Evolutionary conservation across 2,113 vertebrate species (phyloP).

Genomic region (Atherinomorus stipes): DNA sequence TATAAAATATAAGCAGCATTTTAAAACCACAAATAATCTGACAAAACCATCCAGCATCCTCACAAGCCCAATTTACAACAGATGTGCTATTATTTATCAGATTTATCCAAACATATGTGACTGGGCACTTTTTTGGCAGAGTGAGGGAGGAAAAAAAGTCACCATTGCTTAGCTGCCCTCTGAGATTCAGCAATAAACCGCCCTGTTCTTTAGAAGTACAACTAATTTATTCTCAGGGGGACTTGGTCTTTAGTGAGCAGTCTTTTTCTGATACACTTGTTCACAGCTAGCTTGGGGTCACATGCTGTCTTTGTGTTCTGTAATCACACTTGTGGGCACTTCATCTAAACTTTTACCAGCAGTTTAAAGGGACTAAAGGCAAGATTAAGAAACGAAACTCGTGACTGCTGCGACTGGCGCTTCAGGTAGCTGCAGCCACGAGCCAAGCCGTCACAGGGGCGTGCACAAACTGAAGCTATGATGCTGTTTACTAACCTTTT

Average conservation of each 20-base stretch:
- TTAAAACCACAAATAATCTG: neutral
- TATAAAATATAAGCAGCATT: neutral
- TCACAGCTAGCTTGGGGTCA: neutral
- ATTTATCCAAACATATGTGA: neutral
- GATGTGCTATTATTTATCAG: neutral
- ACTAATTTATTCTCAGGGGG: neutral
- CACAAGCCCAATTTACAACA: neutral
- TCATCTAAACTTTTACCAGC: neutral
- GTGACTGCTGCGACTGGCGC: too few species aligned
- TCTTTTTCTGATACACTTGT: neutral
- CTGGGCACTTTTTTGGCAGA: neutral
- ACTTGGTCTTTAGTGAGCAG: neutral
- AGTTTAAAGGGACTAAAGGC: too few species aligned
- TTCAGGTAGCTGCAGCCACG: too few species aligned
- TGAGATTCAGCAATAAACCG: too few species aligned
- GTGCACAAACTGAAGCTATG: too few species aligned
- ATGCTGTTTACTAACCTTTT: too few species aligned
- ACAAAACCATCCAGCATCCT: neutral
- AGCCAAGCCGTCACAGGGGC: too few species aligned
- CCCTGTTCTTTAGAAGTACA: neutral
- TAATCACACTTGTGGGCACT: slow-evolving; percentile 1
- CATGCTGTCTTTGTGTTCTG: neutral
- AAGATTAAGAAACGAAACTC: too few species aligned
- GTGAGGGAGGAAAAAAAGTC: too few species aligned
- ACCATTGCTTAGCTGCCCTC: too few species aligned